Evolutionary conservation across 2,888 invertebrate species (phyloP).

Genomic region (Drosophila subquinaria): DNA sequence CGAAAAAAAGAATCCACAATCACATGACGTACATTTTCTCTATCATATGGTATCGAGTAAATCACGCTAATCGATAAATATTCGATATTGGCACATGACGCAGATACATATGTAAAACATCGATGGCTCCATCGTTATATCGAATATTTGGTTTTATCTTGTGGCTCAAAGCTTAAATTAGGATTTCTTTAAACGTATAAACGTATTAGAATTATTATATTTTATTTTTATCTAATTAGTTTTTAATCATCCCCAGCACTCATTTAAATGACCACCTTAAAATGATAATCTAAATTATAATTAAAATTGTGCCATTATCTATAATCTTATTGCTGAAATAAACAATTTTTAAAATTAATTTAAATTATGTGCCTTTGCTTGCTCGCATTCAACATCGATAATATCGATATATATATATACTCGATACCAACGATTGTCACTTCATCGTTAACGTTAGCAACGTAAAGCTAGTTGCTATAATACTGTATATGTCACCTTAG

Average conservation of each 20-base stretch:
- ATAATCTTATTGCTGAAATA: too few relatives aligned
- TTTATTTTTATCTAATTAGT: too few relatives aligned
- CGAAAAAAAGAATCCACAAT: constrained; percentile 84
- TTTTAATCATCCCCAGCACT: too few relatives aligned
- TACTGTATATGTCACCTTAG: neutral
- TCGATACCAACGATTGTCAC: neutral
- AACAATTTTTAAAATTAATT: neutral
- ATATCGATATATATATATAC: too few relatives aligned
- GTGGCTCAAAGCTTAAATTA: too few relatives aligned
- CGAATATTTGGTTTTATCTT: neutral
- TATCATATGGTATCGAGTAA: constrained; percentile 65
- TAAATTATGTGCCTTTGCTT: neutral
- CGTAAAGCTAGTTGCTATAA: constrained; percentile 25
- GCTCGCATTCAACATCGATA: too few relatives aligned
- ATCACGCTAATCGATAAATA: constrained; percentile 56
- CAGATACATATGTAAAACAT: neutral
- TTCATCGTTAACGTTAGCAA: neutral
- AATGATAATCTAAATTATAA: too few relatives aligned
- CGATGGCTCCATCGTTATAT: neutral
- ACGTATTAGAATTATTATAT: too few relatives aligned
- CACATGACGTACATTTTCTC: constrained; percentile 84
- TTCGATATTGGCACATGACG: constrained; percentile 2
- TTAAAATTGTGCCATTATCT: too few relatives aligned
- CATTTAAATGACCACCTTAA: too few relatives aligned
- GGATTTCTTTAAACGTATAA: too few relatives aligned